These are phyloP conservation scores for Lycodopsis pacificus DNA, from an alignment of 2,797 vertebrate genomes.

Conservation along the genomic window DNA sequence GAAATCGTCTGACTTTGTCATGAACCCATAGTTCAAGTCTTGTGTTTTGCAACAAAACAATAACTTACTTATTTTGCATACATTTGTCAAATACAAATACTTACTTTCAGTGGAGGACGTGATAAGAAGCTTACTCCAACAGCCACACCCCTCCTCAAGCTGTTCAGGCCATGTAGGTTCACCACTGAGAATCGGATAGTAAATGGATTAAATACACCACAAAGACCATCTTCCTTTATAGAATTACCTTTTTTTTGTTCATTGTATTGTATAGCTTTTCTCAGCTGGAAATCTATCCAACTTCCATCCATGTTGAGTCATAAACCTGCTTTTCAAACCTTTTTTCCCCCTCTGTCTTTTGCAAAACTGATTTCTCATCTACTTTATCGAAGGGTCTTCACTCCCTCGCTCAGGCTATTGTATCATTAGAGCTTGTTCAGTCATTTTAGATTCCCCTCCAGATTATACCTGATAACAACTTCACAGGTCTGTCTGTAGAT, in stretches of 20 bases:
- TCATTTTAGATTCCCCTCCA: constrained; percentile 20
- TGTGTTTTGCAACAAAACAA: not conserved
- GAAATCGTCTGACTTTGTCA: not conserved
- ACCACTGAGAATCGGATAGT: not conserved
- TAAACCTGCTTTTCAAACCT: constrained; percentile 6
- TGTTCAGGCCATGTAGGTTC: constrained; percentile 1
- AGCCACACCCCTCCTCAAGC: not conserved
- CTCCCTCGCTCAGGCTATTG: not conserved
- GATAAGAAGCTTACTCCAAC: constrained; percentile 1
- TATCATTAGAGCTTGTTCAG: constrained; percentile 21
- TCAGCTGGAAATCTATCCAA: constrained; percentile 16
- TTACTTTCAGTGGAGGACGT: not conserved
- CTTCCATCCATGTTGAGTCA: not conserved
- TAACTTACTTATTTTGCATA: not conserved
- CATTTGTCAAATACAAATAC: not conserved
- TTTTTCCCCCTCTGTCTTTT: not conserved
- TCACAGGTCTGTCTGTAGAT: constrained; percentile 21
- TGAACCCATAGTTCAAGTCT: not conserved
- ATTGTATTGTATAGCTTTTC: constrained; percentile 20
- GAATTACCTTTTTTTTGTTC: not conserved
- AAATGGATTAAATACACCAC: not conserved
- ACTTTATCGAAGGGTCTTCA: constrained; percentile 16
- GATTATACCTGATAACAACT: constrained; percentile 25
- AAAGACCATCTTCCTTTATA: constrained; percentile 1
- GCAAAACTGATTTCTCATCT: not conserved